These are phyloP conservation scores for Heloderma charlesbogerti DNA, from an alignment of 2,113 vertebrate genomes.

Conservation along the genomic window DNA sequence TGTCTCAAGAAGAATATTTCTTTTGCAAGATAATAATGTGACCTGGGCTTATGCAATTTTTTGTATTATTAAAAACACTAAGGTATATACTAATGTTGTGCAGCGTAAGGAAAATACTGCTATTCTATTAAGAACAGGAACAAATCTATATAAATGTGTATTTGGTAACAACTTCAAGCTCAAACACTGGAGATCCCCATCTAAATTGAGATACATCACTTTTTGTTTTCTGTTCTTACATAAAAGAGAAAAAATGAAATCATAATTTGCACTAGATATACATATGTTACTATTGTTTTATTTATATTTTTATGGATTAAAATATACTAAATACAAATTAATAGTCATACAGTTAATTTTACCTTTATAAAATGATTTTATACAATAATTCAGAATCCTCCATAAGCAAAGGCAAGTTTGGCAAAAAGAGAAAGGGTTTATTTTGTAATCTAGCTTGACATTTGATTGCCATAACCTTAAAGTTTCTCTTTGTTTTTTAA, in stretches of 20 bases:
- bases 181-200: slow-evolving; percentile 76
- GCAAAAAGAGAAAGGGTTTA: slow-evolving; percentile 72
- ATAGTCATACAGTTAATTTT: slow-evolving; percentile 78
- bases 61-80: slow-evolving; percentile 77
- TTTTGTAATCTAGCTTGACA: slow-evolving; percentile 60
- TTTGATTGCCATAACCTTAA: slow-evolving; percentile 72
- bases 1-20: slow-evolving; percentile 63
- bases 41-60: slow-evolving; percentile 81
- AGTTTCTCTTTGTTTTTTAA: slow-evolving; percentile 60
- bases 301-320: slow-evolving; percentile 85
- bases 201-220: slow-evolving; percentile 67
- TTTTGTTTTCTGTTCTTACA: slow-evolving; percentile 68
- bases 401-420: slow-evolving; percentile 67
- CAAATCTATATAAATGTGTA: slow-evolving; percentile 70
- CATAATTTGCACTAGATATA: slow-evolving; percentile 87
- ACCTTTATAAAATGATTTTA: slow-evolving; percentile 84
- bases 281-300: slow-evolving; percentile 83
- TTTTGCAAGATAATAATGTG: slow-evolving; percentile 74
- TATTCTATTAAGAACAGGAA: slow-evolving; percentile 71
- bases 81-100: slow-evolving; percentile 72
- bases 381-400: slow-evolving; percentile 77
- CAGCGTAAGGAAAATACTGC: slow-evolving; percentile 71
- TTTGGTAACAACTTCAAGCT: slow-evolving; percentile 80
- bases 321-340: slow-evolving; percentile 81
- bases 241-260: slow-evolving; percentile 74